phyloP scores from a whole-genome alignment of 1,140 invertebrate genomes.

The Atta cephalotes region DNA sequence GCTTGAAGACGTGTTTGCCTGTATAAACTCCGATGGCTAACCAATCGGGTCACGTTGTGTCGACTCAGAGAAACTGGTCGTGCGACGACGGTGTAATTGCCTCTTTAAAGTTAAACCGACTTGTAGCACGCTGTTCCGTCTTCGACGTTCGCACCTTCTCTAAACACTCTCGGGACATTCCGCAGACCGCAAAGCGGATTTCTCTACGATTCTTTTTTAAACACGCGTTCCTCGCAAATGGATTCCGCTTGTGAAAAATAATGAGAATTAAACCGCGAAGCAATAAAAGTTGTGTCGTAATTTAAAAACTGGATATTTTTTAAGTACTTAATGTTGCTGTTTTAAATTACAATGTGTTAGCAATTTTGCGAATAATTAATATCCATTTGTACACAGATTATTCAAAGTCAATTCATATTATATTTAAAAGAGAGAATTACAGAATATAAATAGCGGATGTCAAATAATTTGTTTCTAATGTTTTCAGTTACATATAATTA shows the following conservation, averaged over 20 bases:
- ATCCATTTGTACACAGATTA: not conserved
- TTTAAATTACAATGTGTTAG: not conserved
- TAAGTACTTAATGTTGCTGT: not conserved
- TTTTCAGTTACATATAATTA: not conserved
- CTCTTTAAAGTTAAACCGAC: conserved; percentile 55
- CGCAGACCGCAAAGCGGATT: conserved; percentile 61
- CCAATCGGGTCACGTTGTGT: conserved; percentile 58
- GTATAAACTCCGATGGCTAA: conserved; percentile 45
- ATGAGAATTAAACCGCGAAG: not conserved
- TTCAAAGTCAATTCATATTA: not conserved
- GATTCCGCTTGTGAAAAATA: conserved; percentile 18
- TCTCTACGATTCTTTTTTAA: conserved; percentile 32
- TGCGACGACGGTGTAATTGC: conserved; percentile 60
- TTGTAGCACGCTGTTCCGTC: conserved; percentile 23
- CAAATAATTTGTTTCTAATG: not conserved
- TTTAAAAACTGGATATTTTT: not conserved
- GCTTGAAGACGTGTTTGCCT: conserved; percentile 38
- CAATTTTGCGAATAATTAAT: not conserved
- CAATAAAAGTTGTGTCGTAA: conserved; percentile 1
- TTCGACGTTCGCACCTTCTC: conserved; percentile 34
- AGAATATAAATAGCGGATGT: not conserved
- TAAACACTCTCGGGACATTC: conserved; percentile 31
- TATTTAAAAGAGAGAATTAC: not conserved
- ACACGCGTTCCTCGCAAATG: not conserved
- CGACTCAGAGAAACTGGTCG: conserved; percentile 3